Evolutionary conservation across 2,113 vertebrate species (phyloP).

Genomic region (Xerus inauris): DNA sequence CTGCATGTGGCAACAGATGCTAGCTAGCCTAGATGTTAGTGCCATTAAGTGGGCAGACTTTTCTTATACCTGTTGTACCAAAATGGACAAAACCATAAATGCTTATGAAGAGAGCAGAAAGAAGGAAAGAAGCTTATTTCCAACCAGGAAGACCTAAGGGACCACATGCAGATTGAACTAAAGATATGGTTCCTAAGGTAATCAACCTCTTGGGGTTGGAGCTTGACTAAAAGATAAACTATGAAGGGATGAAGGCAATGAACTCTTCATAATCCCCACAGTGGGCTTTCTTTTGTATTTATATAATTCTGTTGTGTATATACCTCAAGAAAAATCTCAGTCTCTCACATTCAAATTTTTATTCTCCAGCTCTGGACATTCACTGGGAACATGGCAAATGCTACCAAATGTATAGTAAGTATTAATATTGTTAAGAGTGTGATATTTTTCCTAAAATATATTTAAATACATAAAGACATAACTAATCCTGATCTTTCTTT

Average conservation of each 20-base stretch:
- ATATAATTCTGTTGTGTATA: not conserved
- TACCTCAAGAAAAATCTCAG: not conserved
- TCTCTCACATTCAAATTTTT: constrained; percentile 14
- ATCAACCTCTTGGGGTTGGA: not conserved
- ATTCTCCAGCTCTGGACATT: not conserved
- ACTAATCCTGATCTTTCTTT: not conserved
- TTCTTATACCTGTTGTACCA: not conserved
- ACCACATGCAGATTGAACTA: not conserved
- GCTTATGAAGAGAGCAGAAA: not conserved
- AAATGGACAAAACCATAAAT: not conserved
- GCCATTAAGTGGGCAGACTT: not conserved
- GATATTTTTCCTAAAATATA: not conserved
- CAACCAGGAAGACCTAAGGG: not conserved
- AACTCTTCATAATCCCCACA: not conserved
- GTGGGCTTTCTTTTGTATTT: not conserved
- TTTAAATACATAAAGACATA: constrained; percentile 20
- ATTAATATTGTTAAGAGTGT: not conserved
- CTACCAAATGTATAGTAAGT: not conserved
- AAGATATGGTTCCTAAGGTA: not conserved
- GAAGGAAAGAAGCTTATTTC: not conserved
- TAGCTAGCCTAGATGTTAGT: not conserved
- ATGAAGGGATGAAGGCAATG: not conserved
- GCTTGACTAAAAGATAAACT: not conserved
- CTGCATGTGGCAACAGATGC: fast-evolving
- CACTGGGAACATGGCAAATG: not conserved